Base-by-base conservation (phyloP, 2,888 invertebrate species). In the Xylota sylvarum region DNA sequence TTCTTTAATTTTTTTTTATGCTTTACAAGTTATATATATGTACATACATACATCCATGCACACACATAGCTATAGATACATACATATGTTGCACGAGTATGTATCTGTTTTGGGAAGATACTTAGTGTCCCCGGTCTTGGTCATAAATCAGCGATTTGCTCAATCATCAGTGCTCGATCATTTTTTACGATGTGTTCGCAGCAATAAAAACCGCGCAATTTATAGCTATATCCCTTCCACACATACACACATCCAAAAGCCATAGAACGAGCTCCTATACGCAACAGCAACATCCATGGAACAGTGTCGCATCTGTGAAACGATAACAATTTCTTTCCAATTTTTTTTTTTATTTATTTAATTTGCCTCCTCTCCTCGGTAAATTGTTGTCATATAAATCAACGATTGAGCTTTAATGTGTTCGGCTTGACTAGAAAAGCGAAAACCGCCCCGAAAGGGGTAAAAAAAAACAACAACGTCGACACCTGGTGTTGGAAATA, bases 141-240 rank as follows among this genome's bases (percentile, higher is more conserved):
- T 50, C 69, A 86, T 86, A 86, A 86, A 82, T 86, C 72, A 76
- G 73, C 86, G 86, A 86, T 86, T 86, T 86, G 82, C 82, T 86
- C 86, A 86, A 86, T 86, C 86, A 86, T 86, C 82, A 82, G 72
- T 78, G 82, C 86, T 86, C 82, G 86, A 86, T 86, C 86, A 86
- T 86, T 82, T 82, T 86, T 86, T 86, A 86, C 86, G 86, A 86
- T 86, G 86, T 86, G 72, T 86, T 86, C 72, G 67, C 60, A 82
- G 86, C 82, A 77, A 86, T 86, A 82, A 82, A 86, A 72, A 73
- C 65, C 19, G 40, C 69, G 19, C 77, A 82, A 82, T 86, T 82
- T 86, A 86, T 86, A 72, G 73, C 35, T 6, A 35, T 10, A 35
- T 70, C 23, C 23, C 50, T 64, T 64, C 30, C 50, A 65, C 10